Evolutionary conservation across 2,113 vertebrate genomes (phyloP).

Genomic region (Turnix velox): DNA sequence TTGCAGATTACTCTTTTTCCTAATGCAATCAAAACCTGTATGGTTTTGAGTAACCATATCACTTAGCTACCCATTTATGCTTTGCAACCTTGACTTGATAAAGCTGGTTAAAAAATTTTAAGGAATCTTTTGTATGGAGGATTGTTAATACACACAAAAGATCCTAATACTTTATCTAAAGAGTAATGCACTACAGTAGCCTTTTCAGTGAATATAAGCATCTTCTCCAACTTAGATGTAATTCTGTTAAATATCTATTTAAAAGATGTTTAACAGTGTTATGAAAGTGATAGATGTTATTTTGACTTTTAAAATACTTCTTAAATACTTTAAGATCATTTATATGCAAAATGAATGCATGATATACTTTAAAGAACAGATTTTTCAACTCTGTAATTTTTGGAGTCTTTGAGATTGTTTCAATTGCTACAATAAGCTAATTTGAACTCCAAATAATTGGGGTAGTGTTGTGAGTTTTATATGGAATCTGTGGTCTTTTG

Average conservation of each 20-base stretch:
- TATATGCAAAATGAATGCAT: conserved; percentile 61
- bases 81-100: conserved; percentile 36
- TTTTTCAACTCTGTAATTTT: conserved; percentile 63
- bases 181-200: conserved; percentile 40
- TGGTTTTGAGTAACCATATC: conserved; percentile 16
- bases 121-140: conserved; percentile 36
- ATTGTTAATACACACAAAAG: conserved; percentile 36
- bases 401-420: conserved; percentile 66
- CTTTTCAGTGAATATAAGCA: conserved; percentile 51
- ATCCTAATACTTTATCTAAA: conserved; percentile 43
- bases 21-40: conserved; percentile 14
- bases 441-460: conserved; percentile 74
- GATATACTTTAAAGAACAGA: conserved; percentile 58
- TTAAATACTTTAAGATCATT: conserved; percentile 52
- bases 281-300: conserved; percentile 48
- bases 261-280: conserved; percentile 46
- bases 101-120: conserved; percentile 29
- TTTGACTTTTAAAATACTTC: conserved; percentile 63
- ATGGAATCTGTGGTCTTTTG: conserved; percentile 67
- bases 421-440: conserved; percentile 60
- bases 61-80: conserved; percentile 26
- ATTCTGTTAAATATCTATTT: conserved; percentile 55
- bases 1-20: conserved; percentile 18
- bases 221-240: conserved; percentile 32
- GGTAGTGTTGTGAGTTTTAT: conserved; percentile 60